Evolutionary conservation across 2,797 vertebrate species (phyloP).

Genomic region (Florisuga fusca): DNA sequence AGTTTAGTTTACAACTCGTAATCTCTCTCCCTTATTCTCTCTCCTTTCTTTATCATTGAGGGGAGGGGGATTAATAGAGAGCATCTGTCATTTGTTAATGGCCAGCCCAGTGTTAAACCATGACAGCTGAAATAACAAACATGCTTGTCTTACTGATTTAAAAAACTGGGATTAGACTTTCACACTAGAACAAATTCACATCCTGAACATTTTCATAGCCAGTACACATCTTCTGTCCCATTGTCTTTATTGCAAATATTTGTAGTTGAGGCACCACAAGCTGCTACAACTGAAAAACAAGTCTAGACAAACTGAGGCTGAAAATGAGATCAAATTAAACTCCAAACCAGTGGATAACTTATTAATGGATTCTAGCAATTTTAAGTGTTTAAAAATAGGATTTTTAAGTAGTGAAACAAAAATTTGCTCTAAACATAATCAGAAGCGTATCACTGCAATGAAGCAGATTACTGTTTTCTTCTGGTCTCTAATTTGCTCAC

Average conservation of each 20-base stretch:
- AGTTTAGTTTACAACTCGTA: too few relatives aligned
- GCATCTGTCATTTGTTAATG: too few relatives aligned
- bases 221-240: not conserved
- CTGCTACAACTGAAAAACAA: not conserved
- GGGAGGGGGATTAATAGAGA: too few relatives aligned
- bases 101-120: too few relatives aligned
- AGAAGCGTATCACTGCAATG: not conserved
- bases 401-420: slow-evolving; percentile 15
- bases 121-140: not conserved
- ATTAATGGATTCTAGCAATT: not conserved
- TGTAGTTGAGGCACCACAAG: slow-evolving; percentile 9
- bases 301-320: not conserved
- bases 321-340: slow-evolving; percentile 40
- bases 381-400: not conserved
- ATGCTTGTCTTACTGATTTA: not conserved
- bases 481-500: not conserved
- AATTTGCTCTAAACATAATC: not conserved
- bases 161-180: not conserved
- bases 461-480: not conserved
- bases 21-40: too few relatives aligned
- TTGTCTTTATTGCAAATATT: slow-evolving; percentile 35
- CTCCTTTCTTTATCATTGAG: too few relatives aligned
- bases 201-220: not conserved
- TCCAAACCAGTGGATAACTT: not conserved
- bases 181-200: not conserved